Evolutionary conservation across 1,140 invertebrate species (phyloP).

Genomic region (Tachypleus tridentatus): DNA sequence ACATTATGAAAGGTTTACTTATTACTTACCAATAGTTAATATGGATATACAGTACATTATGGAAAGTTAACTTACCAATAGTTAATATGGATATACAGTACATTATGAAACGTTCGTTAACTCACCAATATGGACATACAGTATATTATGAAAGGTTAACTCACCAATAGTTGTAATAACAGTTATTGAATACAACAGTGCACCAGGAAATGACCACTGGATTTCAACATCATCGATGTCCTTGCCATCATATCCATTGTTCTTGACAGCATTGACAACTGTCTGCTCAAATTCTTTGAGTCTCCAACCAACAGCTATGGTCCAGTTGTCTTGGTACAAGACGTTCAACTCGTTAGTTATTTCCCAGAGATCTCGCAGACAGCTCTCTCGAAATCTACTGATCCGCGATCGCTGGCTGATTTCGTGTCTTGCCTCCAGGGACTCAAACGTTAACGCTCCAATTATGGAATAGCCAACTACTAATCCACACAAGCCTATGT

Average conservation of each 20-base stretch:
- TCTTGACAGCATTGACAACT: constrained; percentile 55
- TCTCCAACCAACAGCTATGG: constrained; percentile 54
- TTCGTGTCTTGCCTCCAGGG: constrained; percentile 62
- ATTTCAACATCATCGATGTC: constrained; percentile 43
- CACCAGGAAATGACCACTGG: constrained; percentile 69
- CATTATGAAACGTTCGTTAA: no score
- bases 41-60: no score
- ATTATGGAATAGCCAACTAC: constrained; percentile 90
- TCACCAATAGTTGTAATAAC: constrained; percentile 73
- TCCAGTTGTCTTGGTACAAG: constrained; percentile 60
- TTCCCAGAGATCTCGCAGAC: constrained; percentile 48
- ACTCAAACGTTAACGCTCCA: constrained; percentile 81
- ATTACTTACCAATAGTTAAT: no score
- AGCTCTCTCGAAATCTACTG: constrained; percentile 21
- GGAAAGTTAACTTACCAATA: no score
- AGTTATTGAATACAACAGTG: constrained; percentile 65
- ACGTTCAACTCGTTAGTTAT: constrained; percentile 57
- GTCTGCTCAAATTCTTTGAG: constrained; percentile 60
- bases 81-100: no score
- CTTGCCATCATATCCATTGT: constrained; percentile 62
- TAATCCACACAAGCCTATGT: constrained; percentile 83
- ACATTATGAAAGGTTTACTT: no score
- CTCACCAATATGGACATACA: no score
- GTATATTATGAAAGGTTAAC: constrained; percentile 10
- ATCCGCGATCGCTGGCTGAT: constrained; percentile 24